phyloP scores from a whole-genome alignment of 2,888 invertebrate genomes.

The Noctuana brunneofusca region DNA sequence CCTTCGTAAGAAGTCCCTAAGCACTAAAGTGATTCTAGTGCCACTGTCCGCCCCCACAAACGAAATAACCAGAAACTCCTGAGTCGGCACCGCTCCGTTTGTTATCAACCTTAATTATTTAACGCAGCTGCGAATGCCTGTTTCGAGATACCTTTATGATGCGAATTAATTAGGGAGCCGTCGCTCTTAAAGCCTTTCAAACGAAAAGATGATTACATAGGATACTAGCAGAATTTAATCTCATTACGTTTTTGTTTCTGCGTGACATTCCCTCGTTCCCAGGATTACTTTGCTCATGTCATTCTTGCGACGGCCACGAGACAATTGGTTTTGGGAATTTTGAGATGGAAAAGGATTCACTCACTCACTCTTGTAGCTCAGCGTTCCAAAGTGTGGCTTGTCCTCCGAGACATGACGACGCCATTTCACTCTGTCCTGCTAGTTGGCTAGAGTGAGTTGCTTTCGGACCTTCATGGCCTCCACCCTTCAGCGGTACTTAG shows the following conservation, averaged over 20 bases:
- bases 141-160: constrained; percentile 29
- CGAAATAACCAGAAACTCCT: neutral
- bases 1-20: too few species aligned
- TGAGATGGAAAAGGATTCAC: too few species aligned
- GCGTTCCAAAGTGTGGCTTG: too few species aligned
- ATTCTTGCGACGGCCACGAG: neutral
- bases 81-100: neutral
- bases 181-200: constrained; percentile 29
- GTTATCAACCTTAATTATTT: constrained; percentile 13
- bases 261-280: neutral
- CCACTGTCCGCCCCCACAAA: too few species aligned
- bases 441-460: too few species aligned
- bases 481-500: too few species aligned
- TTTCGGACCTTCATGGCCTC: too few species aligned
- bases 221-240: constrained; percentile 10
- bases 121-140: constrained; percentile 33
- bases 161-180: constrained; percentile 29
- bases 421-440: too few species aligned
- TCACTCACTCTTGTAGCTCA: too few species aligned
- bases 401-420: too few species aligned
- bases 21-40: too few species aligned
- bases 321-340: too few species aligned
- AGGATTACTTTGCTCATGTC: neutral
- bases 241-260: constrained; percentile 6
- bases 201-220: constrained; percentile 32